phyloP scores from a whole-genome alignment of 2,797 vertebrate species.

The Dendrocincla tyrannina region DNA sequence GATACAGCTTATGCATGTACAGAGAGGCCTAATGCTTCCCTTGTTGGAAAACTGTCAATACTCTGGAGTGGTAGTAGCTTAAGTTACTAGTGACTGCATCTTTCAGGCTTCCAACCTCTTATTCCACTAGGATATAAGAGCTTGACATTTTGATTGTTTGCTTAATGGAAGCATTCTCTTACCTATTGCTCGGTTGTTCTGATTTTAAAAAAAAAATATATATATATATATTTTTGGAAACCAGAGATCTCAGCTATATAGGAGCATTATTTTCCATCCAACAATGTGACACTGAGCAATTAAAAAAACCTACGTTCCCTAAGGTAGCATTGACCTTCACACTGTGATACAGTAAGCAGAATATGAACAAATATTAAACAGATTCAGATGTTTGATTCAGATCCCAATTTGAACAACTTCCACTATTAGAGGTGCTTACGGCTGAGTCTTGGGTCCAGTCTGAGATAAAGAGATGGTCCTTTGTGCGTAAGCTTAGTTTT shows the following conservation, averaged over 20 bases:
- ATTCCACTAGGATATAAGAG: slow-evolving; percentile 17
- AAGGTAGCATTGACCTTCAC: not conserved
- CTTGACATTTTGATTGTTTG: slow-evolving; percentile 12
- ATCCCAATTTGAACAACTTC: not conserved
- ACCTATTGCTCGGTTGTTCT: not conserved
- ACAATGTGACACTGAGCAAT: accelerated
- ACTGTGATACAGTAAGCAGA: not conserved
- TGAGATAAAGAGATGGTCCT: not conserved
- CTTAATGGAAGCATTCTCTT: not conserved
- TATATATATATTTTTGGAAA: too few relatives aligned
- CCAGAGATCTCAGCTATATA: not conserved
- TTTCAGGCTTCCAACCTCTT: slow-evolving; percentile 2
- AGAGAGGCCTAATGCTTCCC: not conserved
- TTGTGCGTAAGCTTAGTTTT: accelerated
- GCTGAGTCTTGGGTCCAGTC: not conserved
- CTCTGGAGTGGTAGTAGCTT: slow-evolving; percentile 17
- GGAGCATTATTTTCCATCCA: not conserved
- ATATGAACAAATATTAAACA: not conserved
- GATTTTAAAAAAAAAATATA: not conserved
- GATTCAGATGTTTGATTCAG: not conserved
- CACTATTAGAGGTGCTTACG: not conserved
- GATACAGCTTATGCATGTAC: not conserved
- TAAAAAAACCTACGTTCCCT: not conserved
- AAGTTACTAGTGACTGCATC: slow-evolving; percentile 16
- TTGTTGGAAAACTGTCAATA: slow-evolving; percentile 36